phyloP scores from a whole-genome alignment of 2,113 vertebrate genomes.

The Microtus oregoni region DNA sequence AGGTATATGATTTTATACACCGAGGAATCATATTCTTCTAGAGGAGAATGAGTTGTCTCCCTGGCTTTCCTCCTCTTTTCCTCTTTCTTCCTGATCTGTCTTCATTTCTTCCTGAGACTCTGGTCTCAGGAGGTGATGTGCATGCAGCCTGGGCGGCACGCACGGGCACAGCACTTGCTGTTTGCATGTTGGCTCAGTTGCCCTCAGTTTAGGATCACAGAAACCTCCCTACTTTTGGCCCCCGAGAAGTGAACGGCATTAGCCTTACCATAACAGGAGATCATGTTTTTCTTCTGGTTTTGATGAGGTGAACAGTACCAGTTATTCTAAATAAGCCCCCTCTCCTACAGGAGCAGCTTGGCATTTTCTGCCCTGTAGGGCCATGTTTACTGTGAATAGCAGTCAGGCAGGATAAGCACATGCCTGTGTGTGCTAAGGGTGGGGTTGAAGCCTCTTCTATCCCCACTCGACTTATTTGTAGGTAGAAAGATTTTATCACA shows the following conservation, averaged over 20 bases:
- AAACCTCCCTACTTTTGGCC: background rate
- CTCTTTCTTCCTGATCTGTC: background rate
- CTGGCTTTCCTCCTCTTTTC: background rate
- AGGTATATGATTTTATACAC: background rate
- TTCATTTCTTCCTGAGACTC: background rate
- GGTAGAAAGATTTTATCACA: conserved; percentile 19
- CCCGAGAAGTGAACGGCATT: background rate
- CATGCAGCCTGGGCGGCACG: background rate
- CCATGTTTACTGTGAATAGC: background rate
- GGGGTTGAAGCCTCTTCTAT: background rate
- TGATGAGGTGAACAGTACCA: conserved; percentile 11
- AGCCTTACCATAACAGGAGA: conserved; percentile 29
- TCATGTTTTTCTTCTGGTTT: background rate
- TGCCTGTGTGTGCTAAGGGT: background rate
- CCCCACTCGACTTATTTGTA: background rate
- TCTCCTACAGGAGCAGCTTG: background rate
- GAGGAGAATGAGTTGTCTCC: background rate
- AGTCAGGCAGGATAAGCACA: background rate
- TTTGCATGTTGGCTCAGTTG: background rate
- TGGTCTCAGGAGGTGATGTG: background rate
- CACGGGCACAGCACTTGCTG: conserved; percentile 13
- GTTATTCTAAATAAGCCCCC: conserved; percentile 9
- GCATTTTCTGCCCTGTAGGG: accelerated
- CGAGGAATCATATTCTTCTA: too few relatives aligned
- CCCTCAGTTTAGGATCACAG: conserved; percentile 43